Evolutionary conservation across 2,888 invertebrate species (phyloP).

Genomic region (Oligia fasciuncula): DNA sequence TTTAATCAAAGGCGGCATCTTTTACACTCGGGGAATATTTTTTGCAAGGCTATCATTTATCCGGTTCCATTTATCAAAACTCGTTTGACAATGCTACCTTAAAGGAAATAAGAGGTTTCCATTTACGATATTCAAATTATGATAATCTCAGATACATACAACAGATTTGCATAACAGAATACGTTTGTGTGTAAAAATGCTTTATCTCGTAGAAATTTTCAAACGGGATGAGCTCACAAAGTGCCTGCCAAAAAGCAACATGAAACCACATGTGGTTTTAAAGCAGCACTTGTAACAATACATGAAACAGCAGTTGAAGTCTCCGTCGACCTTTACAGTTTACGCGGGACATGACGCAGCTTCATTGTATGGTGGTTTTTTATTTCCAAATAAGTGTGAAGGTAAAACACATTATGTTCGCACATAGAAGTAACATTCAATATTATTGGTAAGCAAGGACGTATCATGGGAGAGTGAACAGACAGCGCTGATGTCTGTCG

Average conservation of each 20-base stretch:
- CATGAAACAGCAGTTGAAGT: slow-evolving; percentile 1
- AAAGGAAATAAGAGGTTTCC: slow-evolving; percentile 31
- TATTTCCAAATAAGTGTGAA: slow-evolving; percentile 36
- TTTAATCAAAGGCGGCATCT: slow-evolving; percentile 43
- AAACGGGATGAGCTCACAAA: slow-evolving; percentile 1
- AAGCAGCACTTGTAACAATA: slow-evolving; percentile 22
- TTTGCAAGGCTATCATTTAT: slow-evolving; percentile 35
- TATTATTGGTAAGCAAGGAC: slow-evolving; percentile 36
- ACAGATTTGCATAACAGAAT: slow-evolving; percentile 32
- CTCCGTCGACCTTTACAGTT: slow-evolving; percentile 18
- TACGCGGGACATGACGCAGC: slow-evolving; percentile 31
- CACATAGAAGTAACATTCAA: slow-evolving; percentile 1
- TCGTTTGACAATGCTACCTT: slow-evolving; percentile 41
- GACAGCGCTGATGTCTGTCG: slow-evolving; percentile 50
- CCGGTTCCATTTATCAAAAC: slow-evolving; percentile 42
- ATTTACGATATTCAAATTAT: slow-evolving; percentile 44
- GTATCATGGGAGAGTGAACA: slow-evolving; percentile 44
- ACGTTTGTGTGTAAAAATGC: slow-evolving; percentile 9
- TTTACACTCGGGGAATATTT: slow-evolving; percentile 10
- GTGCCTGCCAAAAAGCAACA: slow-evolving; percentile 17
- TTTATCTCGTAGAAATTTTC: background rate
- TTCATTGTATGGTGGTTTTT: slow-evolving; percentile 30
- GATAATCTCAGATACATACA: slow-evolving; percentile 28
- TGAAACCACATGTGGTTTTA: slow-evolving; percentile 16
- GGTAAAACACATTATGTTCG: slow-evolving; percentile 21